Percentiles rank a stretch among this genome's conserved stretches.
Conservation (phyloP, 2,888 invertebrate genomes). For the Herminia tarsipennalis region DNA sequence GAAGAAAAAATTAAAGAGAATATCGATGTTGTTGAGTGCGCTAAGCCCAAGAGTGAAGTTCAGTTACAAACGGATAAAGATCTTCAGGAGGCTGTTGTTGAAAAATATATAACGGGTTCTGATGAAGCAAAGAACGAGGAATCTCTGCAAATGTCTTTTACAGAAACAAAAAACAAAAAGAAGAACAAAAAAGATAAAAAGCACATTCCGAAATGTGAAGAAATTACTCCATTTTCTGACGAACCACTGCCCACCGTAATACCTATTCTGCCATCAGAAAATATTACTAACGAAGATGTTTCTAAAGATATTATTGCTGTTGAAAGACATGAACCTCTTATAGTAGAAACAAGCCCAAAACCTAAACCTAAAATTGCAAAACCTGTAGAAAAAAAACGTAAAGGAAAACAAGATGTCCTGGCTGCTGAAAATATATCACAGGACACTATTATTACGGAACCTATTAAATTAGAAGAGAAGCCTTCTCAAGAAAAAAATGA, state of each 20-base stretch:
- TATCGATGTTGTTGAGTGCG: neutral
- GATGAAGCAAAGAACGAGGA: slow-evolving; percentile 10
- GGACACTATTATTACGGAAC: slow-evolving; percentile 8
- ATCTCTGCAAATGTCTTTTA: slow-evolving; percentile 4
- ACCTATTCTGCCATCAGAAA: no score
- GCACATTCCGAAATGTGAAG: slow-evolving; percentile 23
- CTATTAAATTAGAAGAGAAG: slow-evolving; percentile 8
- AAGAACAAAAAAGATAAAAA: slow-evolving; percentile 53
- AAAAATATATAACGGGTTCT: slow-evolving; percentile 7
- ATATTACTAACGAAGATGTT: slow-evolving; percentile 9
- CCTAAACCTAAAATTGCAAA: slow-evolving; percentile 70
- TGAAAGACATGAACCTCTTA: slow-evolving; percentile 1
- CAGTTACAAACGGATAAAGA: slow-evolving; percentile 1
- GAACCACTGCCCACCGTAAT: no score
- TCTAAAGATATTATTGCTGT: slow-evolving; percentile 1
- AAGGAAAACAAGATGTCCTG: slow-evolving; percentile 44
- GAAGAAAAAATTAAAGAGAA: slow-evolving; percentile 16
- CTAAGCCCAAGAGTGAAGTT: slow-evolving; percentile 9
- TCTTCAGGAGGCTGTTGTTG: slow-evolving; percentile 6
- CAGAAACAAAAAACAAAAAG: slow-evolving; percentile 43
- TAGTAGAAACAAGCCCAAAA: slow-evolving; percentile 46
- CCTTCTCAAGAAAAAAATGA: slow-evolving; percentile 2
- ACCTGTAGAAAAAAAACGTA: slow-evolving; percentile 70
- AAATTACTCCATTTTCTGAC: neutral
- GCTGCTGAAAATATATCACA: slow-evolving; percentile 4